phyloP scores from a whole-genome alignment of 2,113 vertebrate species.

The Carlito syrichta region DNA sequence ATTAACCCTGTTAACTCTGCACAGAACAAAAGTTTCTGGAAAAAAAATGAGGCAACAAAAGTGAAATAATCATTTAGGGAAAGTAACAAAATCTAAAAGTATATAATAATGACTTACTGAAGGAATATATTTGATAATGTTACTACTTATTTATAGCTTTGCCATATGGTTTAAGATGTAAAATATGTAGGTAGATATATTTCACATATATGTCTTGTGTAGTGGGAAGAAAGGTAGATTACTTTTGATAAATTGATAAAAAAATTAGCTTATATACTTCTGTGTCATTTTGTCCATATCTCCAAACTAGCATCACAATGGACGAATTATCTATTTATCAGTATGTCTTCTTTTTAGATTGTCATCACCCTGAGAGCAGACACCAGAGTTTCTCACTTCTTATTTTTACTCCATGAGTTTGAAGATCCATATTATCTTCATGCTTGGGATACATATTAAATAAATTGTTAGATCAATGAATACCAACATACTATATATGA shows the following conservation, averaged over 20 bases:
- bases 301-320: not conserved
- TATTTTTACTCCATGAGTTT: not conserved
- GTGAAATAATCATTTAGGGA: not conserved
- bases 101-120: not conserved
- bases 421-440: not conserved
- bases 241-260: not conserved
- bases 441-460: not conserved
- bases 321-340: not conserved
- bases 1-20: not conserved
- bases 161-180: not conserved
- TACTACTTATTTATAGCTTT: not conserved
- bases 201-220: not conserved
- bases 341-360: not conserved
- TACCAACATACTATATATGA: not conserved
- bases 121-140: not conserved
- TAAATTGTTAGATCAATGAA: not conserved
- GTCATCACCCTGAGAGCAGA: not conserved
- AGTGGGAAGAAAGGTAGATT: not conserved
- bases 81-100: not conserved
- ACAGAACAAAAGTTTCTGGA: not conserved
- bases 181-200: not conserved
- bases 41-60: not conserved
- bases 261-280: not conserved
- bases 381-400: not conserved
- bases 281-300: not conserved